These are phyloP conservation scores for Hemistola chrysoprasaria DNA, from an alignment of 2,888 invertebrate species.

Conservation along the genomic window DNA sequence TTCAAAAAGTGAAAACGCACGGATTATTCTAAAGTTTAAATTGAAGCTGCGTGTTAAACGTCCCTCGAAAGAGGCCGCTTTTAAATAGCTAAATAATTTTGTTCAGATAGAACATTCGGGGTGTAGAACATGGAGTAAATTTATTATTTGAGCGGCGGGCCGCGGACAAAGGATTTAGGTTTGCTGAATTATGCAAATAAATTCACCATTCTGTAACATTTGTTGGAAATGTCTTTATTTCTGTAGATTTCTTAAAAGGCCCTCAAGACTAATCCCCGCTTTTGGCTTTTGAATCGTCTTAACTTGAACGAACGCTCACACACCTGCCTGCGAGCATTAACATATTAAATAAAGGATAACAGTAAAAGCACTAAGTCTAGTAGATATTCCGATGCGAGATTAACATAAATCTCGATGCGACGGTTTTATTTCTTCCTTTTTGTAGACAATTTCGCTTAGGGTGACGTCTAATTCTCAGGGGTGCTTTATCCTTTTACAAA, in stretches of 20 bases:
- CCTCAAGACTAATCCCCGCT: slow-evolving; percentile 64
- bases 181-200: slow-evolving; percentile 81
- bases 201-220: slow-evolving; percentile 81
- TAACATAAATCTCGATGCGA: slow-evolving; percentile 40
- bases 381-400: slow-evolving; percentile 35
- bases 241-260: slow-evolving; percentile 74
- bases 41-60: slow-evolving; percentile 42
- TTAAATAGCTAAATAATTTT: slow-evolving; percentile 73
- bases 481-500: slow-evolving; percentile 24
- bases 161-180: slow-evolving; percentile 79
- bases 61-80: slow-evolving; percentile 48
- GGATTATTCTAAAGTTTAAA: slow-evolving; percentile 37
- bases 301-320: slow-evolving; percentile 49
- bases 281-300: slow-evolving; percentile 64
- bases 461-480: slow-evolving; percentile 26
- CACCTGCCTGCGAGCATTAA: slow-evolving; percentile 46
- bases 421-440: slow-evolving; percentile 38
- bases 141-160: slow-evolving; percentile 74
- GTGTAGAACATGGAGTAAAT: slow-evolving; percentile 75
- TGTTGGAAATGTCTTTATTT: slow-evolving; percentile 80
- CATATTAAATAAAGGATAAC: slow-evolving; percentile 40
- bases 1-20: slow-evolving; percentile 35
- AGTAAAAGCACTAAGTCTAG: slow-evolving; percentile 37
- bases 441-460: slow-evolving; percentile 34
- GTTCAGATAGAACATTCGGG: slow-evolving; percentile 66